A percentile compares a stretch with the other conserved stretches of the same genome.
phyloP scores from a whole-genome alignment of 2,113 vertebrate species.

The Ibidorhyncha struthersii region DNA sequence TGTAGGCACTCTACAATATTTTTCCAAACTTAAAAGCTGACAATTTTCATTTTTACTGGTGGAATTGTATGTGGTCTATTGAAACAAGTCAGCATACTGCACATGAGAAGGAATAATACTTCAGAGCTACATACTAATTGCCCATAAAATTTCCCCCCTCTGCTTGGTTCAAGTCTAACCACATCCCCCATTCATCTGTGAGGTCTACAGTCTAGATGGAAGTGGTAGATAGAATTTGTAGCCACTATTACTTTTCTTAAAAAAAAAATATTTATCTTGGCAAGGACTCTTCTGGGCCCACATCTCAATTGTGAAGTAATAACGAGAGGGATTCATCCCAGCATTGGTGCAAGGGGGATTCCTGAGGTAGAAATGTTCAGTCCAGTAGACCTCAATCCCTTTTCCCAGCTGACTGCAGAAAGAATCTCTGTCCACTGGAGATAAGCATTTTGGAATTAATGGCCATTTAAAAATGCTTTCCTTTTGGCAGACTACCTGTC shows the following conservation, averaged over 20 bases:
- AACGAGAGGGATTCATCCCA: neutral
- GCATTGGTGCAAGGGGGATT: neutral
- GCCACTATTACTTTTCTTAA: neutral
- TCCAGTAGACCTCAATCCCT: constrained; percentile 3
- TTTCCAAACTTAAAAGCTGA: neutral
- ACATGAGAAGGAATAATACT: neutral
- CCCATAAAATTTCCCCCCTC: neutral
- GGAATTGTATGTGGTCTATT: neutral
- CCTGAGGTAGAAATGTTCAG: neutral
- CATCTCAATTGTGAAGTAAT: constrained; percentile 26
- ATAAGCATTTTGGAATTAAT: constrained; percentile 55
- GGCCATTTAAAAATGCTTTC: constrained; percentile 12
- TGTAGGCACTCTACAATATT: neutral
- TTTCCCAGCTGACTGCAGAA: constrained; percentile 15
- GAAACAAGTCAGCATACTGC: neutral
- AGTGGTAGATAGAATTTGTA: constrained; percentile 16
- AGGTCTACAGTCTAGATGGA: neutral
- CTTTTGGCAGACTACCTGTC: constrained; percentile 1
- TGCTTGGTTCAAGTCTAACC: neutral
- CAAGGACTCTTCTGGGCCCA: neutral
- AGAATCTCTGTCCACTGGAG: constrained; percentile 24
- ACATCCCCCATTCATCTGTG: neutral
- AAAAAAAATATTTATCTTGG: constrained; percentile 44
- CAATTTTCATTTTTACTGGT: neutral
- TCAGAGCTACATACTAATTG: neutral